These are phyloP conservation scores for Trisateles emortualis DNA, from an alignment of 2,888 invertebrate genomes.

Conservation along the genomic window DNA sequence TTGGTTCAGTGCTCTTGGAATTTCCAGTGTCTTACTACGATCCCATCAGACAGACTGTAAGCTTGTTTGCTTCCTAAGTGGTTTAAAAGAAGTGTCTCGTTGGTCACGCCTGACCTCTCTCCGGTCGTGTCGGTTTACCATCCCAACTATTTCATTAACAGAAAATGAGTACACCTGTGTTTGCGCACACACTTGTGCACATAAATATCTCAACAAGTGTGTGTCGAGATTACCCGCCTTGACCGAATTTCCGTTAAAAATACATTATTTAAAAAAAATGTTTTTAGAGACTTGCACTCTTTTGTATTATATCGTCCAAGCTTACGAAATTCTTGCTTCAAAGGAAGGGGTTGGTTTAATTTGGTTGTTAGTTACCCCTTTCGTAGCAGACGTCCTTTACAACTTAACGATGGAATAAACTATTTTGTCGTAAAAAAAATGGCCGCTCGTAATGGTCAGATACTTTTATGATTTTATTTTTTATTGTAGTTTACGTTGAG, in stretches of 20 bases:
- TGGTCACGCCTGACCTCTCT: no score
- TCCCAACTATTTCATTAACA: no score
- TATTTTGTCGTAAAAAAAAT: constrained; percentile 63
- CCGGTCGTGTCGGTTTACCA: no score
- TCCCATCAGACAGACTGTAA: no score
- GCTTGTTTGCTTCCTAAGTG: no score
- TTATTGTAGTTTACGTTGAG: constrained; percentile 24
- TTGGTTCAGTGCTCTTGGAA: no score
- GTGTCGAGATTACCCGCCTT: no score
- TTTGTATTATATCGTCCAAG: constrained; percentile 26
- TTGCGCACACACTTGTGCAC: no score
- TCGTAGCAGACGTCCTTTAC: constrained; percentile 57
- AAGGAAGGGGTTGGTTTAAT: constrained; percentile 30
- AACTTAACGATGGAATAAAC: constrained; percentile 65
- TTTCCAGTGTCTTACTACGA: no score
- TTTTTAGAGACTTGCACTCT: constrained; percentile 32
- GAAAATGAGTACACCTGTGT: no score
- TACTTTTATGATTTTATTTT: constrained; percentile 50
- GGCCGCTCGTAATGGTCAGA: constrained; percentile 77
- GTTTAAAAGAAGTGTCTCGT: no score
- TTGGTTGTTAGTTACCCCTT: constrained; percentile 58
- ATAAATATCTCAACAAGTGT: no score
- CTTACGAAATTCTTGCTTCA: constrained; percentile 27
- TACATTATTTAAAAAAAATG: not conserved
- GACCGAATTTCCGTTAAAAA: not conserved